Evolutionary conservation across 2,113 vertebrate species (phyloP), one percentile per base, ranked within the genome.

Genomic region (Bothrops jararaca): DNA sequence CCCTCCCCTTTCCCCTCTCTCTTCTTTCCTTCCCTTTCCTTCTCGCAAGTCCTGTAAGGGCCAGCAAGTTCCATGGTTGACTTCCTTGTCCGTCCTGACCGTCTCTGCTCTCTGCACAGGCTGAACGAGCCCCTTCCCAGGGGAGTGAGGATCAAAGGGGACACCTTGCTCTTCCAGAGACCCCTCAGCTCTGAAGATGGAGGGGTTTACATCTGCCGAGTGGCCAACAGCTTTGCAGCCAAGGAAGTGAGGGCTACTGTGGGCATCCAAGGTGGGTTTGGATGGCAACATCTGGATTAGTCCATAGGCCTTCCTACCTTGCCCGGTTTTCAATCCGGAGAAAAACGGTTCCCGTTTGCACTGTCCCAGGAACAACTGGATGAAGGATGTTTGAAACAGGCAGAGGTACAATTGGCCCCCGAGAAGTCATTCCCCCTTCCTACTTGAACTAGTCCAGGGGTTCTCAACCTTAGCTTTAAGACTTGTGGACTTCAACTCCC

Each of bases 171-270:
- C 29, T 99, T 99, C 90, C 97, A 94, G 24, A 97, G 96, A 9
- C 95, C 97, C 0, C 95, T 99, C 54, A 95, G 94, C 2, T 0
- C 57, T 0, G 97, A 97, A 2, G 98, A 99, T 92, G 97, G 97
- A 0, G 98, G 98, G 0, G 85, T 96, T 26, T 99, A 98, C 2
- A 80, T 98, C 54, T 99, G 99, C 69, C 96, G 90, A 0, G 98
- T 98, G 48, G 95, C 90, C 85, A 99, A 99, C 93, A 92, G 39
- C 0, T 95, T 98, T 1, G 98, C 98, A 13, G 92, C 94, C 0
- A 97, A 97, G 89, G 97, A 96, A 90, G 95, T 96, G 0, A 97
- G 95, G 9, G 97, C 97, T 60, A 94, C 56, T 0, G 89, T 99
- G 91, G 94, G 91, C 5, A 89, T 99, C 52, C 22, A 93, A 89